Evolutionary conservation across 2,113 vertebrate species (phyloP).

Genomic region (Bos javanicus): DNA sequence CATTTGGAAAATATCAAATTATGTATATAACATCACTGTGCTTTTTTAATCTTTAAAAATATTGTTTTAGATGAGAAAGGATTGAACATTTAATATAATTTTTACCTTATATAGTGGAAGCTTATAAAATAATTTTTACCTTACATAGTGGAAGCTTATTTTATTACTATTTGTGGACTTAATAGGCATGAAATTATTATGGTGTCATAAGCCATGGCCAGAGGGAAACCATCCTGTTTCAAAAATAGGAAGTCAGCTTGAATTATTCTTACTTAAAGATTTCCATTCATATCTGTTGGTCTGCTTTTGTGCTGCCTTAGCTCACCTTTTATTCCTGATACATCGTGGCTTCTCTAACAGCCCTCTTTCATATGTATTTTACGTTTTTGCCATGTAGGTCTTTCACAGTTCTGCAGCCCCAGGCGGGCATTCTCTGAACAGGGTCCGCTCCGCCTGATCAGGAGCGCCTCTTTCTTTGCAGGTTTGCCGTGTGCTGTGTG

Average conservation of each 20-base stretch:
- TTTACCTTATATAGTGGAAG: conserved; percentile 7
- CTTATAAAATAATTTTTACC: conserved; percentile 15
- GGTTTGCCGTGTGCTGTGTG: conserved; percentile 93
- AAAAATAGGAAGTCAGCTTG: background rate
- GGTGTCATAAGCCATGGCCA: background rate
- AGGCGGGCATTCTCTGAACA: conserved; percentile 99
- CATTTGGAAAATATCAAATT: conserved; percentile 60
- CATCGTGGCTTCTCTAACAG: conserved; percentile 84
- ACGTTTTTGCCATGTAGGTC: conserved; percentile 92
- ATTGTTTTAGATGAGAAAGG: conserved; percentile 40
- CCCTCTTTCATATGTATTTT: conserved; percentile 86
- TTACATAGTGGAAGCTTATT: background rate
- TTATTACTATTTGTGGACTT: conserved; percentile 12
- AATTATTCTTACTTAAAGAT: conserved; percentile 52
- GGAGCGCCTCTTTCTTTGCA: conserved; percentile 99
- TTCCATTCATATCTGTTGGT: conserved; percentile 57
- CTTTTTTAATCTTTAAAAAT: conserved; percentile 9
- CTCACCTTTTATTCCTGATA: conserved; percentile 61
- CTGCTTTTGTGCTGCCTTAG: conserved; percentile 72
- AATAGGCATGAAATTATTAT: conserved; percentile 6
- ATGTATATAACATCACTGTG: background rate
- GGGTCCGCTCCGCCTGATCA: conserved; percentile 99
- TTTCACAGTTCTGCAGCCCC: conserved; percentile 99
- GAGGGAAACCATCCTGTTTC: background rate
- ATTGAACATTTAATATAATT: conserved; percentile 13